phyloP scores from a whole-genome alignment of 2,797 vertebrate genomes.

The Mormyrops attenuatus region DNA sequence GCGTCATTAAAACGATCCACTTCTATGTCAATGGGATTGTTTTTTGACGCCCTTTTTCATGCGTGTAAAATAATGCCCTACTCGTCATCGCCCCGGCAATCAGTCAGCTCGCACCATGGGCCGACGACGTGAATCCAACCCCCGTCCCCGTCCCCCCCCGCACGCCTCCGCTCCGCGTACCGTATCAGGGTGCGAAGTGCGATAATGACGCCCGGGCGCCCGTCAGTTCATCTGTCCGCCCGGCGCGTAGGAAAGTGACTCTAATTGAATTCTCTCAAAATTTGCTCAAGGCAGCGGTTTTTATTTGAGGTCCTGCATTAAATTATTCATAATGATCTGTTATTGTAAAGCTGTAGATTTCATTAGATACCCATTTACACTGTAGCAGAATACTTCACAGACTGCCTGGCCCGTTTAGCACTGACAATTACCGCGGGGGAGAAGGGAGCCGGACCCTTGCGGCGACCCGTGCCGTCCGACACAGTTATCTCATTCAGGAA shows the following conservation, averaged over 20 bases:
- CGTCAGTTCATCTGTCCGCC: slow-evolving; percentile 21
- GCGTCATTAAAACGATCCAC: background rate
- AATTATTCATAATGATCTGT: slow-evolving; percentile 46
- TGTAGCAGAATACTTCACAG: slow-evolving; percentile 23
- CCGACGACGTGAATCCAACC: background rate
- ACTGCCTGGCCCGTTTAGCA: slow-evolving; percentile 15
- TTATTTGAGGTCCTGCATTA: slow-evolving; percentile 36
- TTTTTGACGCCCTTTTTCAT: background rate
- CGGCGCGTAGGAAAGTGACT: slow-evolving; percentile 39
- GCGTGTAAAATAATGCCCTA: background rate
- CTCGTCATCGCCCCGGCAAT: background rate
- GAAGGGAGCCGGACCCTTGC: background rate
- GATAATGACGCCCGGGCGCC: slow-evolving; percentile 21
- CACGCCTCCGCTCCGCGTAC: background rate
- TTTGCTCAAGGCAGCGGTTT: slow-evolving; percentile 34
- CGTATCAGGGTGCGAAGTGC: background rate
- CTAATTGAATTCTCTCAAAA: slow-evolving; percentile 46
- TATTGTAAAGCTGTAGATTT: slow-evolving; percentile 39
- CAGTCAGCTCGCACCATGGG: background rate
- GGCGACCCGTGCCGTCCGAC: background rate
- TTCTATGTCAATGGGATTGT: background rate
- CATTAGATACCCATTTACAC: slow-evolving; percentile 22
- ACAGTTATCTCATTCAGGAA: slow-evolving; percentile 7
- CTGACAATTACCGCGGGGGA: background rate
- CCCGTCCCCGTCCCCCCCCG: background rate